Evolutionary conservation across 2,888 invertebrate species (phyloP).

Genomic region (Patella caerulea): DNA sequence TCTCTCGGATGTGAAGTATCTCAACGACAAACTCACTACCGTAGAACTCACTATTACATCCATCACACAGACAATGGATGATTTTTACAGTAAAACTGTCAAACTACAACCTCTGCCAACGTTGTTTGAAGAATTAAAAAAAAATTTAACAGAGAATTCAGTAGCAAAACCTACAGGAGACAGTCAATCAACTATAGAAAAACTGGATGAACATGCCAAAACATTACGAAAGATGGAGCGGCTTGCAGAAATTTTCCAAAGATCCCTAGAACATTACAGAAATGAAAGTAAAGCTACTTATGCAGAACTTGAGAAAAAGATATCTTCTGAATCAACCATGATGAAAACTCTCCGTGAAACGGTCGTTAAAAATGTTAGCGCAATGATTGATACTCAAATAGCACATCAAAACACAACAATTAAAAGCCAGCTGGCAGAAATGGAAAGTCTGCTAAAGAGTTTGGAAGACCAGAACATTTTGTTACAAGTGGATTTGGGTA

Average conservation of each 20-base stretch:
- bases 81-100: conserved; percentile 23
- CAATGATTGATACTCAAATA: conserved; percentile 10
- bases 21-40: conserved; percentile 26
- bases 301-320: conserved; percentile 25
- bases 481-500: conserved; percentile 32
- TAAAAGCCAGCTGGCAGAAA: conserved; percentile 2
- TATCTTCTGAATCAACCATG: conserved; percentile 25
- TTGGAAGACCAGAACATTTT: conserved; percentile 19
- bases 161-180: background rate
- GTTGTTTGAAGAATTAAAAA: conserved; percentile 34
- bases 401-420: conserved; percentile 26
- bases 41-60: conserved; percentile 32
- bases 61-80: conserved; percentile 29
- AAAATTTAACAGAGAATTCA: conserved; percentile 27
- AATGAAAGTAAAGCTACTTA: conserved; percentile 43
- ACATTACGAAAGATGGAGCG: conserved; percentile 34
- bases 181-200: conserved; percentile 5
- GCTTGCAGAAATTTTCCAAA: conserved; percentile 36
- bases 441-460: conserved; percentile 9
- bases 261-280: conserved; percentile 45
- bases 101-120: conserved; percentile 23
- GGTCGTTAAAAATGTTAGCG: conserved; percentile 38
- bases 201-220: conserved; percentile 34
- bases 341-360: conserved; percentile 17
- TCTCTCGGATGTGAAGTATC: conserved; percentile 22